phyloP scores from a whole-genome alignment of 2,888 invertebrate genomes.

The Choreutis nemorana region DNA sequence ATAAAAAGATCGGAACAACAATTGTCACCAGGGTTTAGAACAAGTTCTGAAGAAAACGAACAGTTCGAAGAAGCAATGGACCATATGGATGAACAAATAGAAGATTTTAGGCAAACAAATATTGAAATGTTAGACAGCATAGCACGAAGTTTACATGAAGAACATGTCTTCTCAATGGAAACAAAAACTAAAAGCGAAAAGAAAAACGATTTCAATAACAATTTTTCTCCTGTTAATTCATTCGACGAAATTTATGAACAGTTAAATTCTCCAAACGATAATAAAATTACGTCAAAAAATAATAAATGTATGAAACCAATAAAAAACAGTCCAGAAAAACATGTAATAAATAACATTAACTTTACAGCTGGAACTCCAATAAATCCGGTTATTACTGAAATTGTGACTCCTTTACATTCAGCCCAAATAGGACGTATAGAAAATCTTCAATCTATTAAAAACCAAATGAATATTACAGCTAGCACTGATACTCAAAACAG shows the following conservation, averaged over 20 bases:
- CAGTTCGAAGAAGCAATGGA: conserved; percentile 60
- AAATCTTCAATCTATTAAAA: too few relatives aligned
- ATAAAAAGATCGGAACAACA: conserved; percentile 10
- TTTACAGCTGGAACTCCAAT: too few relatives aligned
- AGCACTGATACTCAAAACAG: too few relatives aligned
- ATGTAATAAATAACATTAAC: too few relatives aligned
- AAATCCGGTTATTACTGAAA: too few relatives aligned
- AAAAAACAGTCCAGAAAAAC: too few relatives aligned
- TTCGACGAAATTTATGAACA: conserved; percentile 58
- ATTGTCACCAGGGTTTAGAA: conserved; percentile 19
- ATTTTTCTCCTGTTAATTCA: conserved; percentile 36
- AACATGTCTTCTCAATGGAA: conserved; percentile 28
- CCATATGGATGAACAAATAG: conserved; percentile 42
- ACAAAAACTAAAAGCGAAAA: conserved; percentile 10
- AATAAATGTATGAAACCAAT: too few relatives aligned
- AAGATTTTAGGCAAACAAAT: conserved; percentile 44
- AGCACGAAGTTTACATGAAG: conserved; percentile 48
- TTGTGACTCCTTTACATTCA: too few relatives aligned
- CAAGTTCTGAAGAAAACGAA: conserved; percentile 57
- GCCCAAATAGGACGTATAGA: too few relatives aligned
- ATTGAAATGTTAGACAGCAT: conserved; percentile 53
- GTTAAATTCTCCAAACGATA: conserved; percentile 19
- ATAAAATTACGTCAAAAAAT: conserved; percentile 4
- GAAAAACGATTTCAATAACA: conserved; percentile 40
- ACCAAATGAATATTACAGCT: too few relatives aligned